Conservation (phyloP, 2,797 vertebrate genomes). For the Acridotheres tristis region DNA sequence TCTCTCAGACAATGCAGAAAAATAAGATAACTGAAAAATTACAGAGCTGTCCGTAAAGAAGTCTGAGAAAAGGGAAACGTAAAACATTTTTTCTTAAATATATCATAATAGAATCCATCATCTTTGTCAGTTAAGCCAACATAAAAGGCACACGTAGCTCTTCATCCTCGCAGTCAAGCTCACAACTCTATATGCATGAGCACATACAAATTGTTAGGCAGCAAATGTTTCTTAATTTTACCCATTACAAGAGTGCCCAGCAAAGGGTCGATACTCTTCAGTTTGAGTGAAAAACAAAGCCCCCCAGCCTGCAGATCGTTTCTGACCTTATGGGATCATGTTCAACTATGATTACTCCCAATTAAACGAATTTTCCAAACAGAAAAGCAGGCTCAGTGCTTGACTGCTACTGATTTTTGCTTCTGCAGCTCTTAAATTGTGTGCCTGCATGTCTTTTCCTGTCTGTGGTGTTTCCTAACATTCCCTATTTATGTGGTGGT, state of each 20-base stretch:
- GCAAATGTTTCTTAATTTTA: constrained; percentile 25
- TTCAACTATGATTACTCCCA: background rate
- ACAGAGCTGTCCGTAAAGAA: background rate
- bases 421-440: background rate
- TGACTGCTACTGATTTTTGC: background rate
- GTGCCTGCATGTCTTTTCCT: background rate
- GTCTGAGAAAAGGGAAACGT: background rate
- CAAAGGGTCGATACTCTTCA: background rate
- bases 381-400: background rate
- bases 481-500: background rate
- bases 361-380: background rate
- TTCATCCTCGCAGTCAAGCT: background rate
- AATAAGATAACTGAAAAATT: background rate
- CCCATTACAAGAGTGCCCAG: background rate
- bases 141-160: background rate
- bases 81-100: background rate
- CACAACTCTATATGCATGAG: background rate
- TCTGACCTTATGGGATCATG: background rate
- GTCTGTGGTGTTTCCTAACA: background rate
- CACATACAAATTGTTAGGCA: background rate
- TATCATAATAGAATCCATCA: background rate
- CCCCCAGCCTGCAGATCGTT: background rate
- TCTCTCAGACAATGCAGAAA: background rate
- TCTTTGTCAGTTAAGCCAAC: background rate
- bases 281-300: background rate